Percentiles rank a stretch among this genome's conserved stretches.
Conservation (phyloP, 2,797 vertebrate species). For the Artibeus jamaicensis region DNA sequence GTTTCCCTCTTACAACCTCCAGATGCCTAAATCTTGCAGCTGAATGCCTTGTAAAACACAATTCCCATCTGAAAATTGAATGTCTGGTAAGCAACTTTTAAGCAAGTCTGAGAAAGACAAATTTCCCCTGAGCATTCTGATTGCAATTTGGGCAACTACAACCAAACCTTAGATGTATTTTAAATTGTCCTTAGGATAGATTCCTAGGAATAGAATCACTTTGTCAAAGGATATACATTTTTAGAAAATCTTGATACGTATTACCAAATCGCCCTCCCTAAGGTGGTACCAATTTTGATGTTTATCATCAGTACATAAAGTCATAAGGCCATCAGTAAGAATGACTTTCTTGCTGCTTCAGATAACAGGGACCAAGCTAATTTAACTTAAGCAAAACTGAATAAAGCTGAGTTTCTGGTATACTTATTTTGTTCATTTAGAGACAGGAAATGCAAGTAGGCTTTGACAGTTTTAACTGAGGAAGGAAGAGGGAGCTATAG, state of each 20-base stretch:
- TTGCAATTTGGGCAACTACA: neutral
- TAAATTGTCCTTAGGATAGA: neutral
- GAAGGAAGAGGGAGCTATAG: neutral
- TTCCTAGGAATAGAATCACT: neutral
- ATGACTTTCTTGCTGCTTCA: neutral
- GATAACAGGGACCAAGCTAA: neutral
- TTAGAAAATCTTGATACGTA: neutral
- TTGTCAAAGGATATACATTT: neutral
- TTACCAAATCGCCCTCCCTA: neutral
- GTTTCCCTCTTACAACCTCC: neutral
- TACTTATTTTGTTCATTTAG: neutral
- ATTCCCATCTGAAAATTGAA: neutral
- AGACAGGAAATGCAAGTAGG: neutral
- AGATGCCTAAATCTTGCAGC: neutral
- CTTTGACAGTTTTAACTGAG: neutral
- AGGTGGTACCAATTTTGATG: neutral
- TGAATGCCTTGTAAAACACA: neutral
- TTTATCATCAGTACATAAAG: neutral
- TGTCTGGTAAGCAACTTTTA: neutral
- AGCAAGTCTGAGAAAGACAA: neutral
- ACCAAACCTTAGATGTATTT: neutral
- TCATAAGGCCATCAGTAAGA: neutral
- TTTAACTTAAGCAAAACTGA: neutral
- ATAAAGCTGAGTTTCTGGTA: neutral
- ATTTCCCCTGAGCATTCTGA: neutral